Base-by-base conservation (phyloP, 2,888 invertebrate genomes). In the Cyrtodaria siliqua region DNA sequence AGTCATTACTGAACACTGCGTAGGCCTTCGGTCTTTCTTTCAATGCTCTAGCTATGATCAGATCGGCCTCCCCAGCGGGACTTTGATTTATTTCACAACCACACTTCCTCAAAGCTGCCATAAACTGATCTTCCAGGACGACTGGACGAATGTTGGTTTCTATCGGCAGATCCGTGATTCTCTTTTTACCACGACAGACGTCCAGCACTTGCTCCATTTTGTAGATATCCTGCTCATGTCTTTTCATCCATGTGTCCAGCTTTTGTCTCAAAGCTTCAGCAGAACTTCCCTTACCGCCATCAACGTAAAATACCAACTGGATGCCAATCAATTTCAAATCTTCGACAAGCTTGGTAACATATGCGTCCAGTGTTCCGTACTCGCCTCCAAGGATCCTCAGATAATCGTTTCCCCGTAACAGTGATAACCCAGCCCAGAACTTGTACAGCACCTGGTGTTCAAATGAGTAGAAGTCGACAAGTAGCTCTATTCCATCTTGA, bases 391-490 rank as follows among this genome's bases (percentile, higher is more conserved):
- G 63, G 53, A 91, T 73, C 23, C 84, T 73, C n/a, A 92, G 71
- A 63, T 87, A 89, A 4, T 73, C 66, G 69, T 92, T 91, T 9
- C 83, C 61, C 14, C 77, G 70, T 1, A 85, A 56, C 9, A 66
- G 52, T 20, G 74, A 60, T 23, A 91, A 52, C 29, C 85, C 82
- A 14, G 73, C 79, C 87, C 88, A 90, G 29, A 92, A 89, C n/a
- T 83, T 82, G 1, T 67, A 27, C 14, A 85, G 14, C n/a, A 92
- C 63, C 18, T 85, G 68, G 14, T 90, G 88, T 59, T 90, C 78
- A 72, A 91, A 91, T 14, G 84, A 83, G 71, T 91, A 91, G 61
- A 83, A 92, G 60, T 92, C 92, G 2, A 91, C 89, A 20, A 92
- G 83, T 33, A 92, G 84, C 74, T 91, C 90, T 29, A 92, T 87